Evolutionary conservation across 1,140 invertebrate genomes (phyloP).

Genomic region (Nasonia longicornis): DNA sequence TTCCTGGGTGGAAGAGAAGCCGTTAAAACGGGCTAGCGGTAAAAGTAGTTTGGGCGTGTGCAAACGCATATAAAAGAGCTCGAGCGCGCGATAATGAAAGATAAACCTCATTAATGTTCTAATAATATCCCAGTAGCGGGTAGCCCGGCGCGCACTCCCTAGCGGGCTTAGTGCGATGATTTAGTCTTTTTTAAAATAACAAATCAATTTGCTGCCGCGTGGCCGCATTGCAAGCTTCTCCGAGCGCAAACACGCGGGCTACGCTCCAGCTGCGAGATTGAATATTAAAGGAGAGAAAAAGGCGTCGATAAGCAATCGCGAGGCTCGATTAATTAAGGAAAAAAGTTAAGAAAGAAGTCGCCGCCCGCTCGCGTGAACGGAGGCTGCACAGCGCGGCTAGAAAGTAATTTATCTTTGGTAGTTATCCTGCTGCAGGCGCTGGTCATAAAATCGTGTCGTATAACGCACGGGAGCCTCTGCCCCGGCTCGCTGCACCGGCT

Average conservation of each 20-base stretch:
- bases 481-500: too few species aligned
- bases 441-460: not conserved
- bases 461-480: not conserved
- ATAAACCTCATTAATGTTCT: constrained; percentile 4
- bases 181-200: not conserved
- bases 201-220: not conserved
- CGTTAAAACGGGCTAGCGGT: not conserved
- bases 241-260: not conserved
- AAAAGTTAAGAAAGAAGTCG: not conserved
- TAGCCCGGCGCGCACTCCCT: too few species aligned
- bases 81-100: not conserved
- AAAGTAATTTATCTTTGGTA: constrained; percentile 4
- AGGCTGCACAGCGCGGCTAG: not conserved
- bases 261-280: not conserved
- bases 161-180: not conserved
- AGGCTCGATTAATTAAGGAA: not conserved
- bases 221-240: not conserved
- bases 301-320: too few species aligned
- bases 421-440: not conserved
- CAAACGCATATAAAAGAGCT: not conserved
- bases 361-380: too few species aligned
- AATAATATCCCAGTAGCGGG: not conserved
- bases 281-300: not conserved
- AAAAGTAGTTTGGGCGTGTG: not conserved
- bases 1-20: not conserved